phyloP scores from a whole-genome alignment of 1,140 invertebrate genomes.

The Proctacanthus coquilletti region DNA sequence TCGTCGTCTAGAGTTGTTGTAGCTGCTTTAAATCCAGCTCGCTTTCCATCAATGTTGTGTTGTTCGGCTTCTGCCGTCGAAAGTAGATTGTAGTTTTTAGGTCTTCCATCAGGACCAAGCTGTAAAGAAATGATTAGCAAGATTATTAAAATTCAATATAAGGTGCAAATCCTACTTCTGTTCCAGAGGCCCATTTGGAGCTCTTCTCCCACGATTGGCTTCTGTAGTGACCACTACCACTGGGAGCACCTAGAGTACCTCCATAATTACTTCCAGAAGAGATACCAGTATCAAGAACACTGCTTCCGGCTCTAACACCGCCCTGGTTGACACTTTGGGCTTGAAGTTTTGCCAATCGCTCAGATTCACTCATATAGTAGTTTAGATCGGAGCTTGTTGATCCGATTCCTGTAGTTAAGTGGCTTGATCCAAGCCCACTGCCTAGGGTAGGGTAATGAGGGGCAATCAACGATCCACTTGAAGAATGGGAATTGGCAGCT shows the following conservation, averaged over 20 bases:
- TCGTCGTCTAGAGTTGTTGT: conserved; percentile 29
- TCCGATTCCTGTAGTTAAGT: too few relatives aligned
- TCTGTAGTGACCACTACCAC: conserved; percentile 15
- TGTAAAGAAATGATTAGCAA: conserved; percentile 6
- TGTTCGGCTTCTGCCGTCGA: conserved; percentile 27
- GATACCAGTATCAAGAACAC: conserved; percentile 4
- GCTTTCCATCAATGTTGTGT: conserved; percentile 21
- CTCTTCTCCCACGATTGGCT: conserved; percentile 29
- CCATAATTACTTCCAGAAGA: conserved; percentile 9
- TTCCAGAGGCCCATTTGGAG: conserved; percentile 28
- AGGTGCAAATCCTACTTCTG: conserved; percentile 18
- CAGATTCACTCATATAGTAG: conserved; percentile 11
- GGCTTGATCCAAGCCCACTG: too few relatives aligned
- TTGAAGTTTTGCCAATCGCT: conserved; percentile 12
- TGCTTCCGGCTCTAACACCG: conserved; percentile 12
- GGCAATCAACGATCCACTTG: too few relatives aligned
- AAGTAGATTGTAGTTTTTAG: conserved; percentile 26
- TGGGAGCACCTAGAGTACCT: conserved; percentile 4
- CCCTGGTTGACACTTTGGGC: conserved; percentile 14
- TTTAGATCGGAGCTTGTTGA: background rate
- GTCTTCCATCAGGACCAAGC: conserved; percentile 18
- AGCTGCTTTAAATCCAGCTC: conserved; percentile 22
- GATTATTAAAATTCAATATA: background rate
- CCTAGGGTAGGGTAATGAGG: too few relatives aligned
- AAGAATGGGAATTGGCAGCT: too few relatives aligned